Conservation (phyloP, 2,797 vertebrate species). For the Loriculus beryllinus region DNA sequence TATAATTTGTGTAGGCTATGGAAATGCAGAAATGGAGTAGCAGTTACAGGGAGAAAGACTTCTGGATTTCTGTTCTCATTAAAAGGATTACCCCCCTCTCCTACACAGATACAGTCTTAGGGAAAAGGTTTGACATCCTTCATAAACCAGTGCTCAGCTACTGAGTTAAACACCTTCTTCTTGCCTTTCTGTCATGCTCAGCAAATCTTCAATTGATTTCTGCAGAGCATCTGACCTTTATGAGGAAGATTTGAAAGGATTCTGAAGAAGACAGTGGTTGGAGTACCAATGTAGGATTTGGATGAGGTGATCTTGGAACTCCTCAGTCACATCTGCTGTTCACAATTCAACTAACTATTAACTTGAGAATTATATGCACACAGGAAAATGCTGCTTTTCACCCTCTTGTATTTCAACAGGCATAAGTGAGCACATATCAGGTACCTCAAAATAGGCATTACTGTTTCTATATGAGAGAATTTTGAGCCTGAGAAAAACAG, state of each 20-base stretch:
- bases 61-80: background rate
- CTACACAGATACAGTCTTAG: background rate
- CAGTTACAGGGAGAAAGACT: background rate
- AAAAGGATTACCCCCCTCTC: background rate
- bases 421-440: background rate
- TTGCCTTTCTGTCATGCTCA: background rate
- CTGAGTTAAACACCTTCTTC: background rate
- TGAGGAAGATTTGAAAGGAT: background rate
- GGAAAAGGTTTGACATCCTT: background rate
- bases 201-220: background rate
- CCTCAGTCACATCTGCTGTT: background rate
- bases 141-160: background rate
- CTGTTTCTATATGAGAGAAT: background rate
- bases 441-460: background rate
- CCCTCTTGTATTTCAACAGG: background rate
- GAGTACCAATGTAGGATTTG: background rate
- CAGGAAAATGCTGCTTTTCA: background rate
- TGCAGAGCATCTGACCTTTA: background rate
- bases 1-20: too few species aligned
- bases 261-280: background rate
- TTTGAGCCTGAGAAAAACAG: background rate
- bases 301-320: background rate
- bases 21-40: background rate
- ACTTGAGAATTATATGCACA: background rate
- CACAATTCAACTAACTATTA: background rate